Conservation (phyloP, 2,113 vertebrate genomes). For the Lichenostomus cassidix region DNA sequence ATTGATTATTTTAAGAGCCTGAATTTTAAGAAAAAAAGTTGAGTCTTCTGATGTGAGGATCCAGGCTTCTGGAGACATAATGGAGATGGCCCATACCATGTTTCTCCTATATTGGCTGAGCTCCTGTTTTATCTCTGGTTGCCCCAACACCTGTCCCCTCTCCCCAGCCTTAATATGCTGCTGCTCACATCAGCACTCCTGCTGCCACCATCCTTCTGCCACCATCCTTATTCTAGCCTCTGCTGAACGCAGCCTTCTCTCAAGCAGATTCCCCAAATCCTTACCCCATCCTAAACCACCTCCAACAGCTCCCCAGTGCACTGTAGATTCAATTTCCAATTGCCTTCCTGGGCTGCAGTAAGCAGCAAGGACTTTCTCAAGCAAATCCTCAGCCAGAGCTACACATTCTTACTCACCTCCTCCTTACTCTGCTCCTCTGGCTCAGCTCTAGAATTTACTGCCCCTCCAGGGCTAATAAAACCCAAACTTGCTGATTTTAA, state of each 20-base stretch:
- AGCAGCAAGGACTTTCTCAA: neutral
- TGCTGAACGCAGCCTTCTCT: neutral
- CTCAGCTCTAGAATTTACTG: slow-evolving; percentile 24
- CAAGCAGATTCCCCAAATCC: neutral
- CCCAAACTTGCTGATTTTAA: slow-evolving; percentile 31
- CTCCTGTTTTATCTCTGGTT: neutral
- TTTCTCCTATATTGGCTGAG: accelerated
- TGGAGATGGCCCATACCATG: neutral
- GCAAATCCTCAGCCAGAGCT: neutral
- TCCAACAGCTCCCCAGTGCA: neutral
- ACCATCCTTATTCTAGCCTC: neutral
- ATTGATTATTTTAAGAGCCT: neutral
- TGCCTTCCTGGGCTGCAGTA: neutral
- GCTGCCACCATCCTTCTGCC: neutral
- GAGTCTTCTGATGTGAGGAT: neutral
- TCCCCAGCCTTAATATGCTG: neutral
- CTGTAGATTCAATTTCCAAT: neutral
- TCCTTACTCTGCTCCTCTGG: neutral
- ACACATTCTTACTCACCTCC: neutral
- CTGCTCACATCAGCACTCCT: neutral
- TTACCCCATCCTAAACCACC: neutral
- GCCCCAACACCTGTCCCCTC: neutral
- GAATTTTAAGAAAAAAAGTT: neutral
- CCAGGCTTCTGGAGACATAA: neutral
- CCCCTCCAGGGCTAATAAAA: slow-evolving; percentile 41